Evolutionary conservation across 2,797 vertebrate genomes (phyloP).

Genomic region (Tachyglossus aculeatus): DNA sequence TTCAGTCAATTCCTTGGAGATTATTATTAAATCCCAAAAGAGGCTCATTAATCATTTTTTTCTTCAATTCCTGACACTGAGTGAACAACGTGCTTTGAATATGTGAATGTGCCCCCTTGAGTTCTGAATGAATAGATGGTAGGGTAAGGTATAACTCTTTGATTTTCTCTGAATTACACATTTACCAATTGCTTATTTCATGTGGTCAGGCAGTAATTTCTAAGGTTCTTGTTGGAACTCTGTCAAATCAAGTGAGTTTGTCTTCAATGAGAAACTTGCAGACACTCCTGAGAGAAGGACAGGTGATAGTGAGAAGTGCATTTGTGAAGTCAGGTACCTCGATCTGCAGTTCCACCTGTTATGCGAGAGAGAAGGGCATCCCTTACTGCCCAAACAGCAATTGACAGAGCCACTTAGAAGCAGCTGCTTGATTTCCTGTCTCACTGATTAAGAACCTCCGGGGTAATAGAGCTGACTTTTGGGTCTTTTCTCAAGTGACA

Average conservation of each 20-base stretch:
- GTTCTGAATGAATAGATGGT: slow-evolving; percentile 21
- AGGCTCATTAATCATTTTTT: slow-evolving; percentile 33
- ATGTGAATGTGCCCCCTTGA: neutral
- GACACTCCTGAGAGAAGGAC: slow-evolving; percentile 5
- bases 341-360: neutral
- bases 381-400: neutral
- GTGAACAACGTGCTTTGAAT: slow-evolving; percentile 30
- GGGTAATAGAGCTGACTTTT: neutral
- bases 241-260: slow-evolving; percentile 49
- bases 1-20: slow-evolving; percentile 16
- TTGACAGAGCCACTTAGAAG: neutral
- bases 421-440: neutral
- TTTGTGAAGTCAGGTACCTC: neutral
- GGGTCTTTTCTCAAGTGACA: slow-evolving; percentile 8
- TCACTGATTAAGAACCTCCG: neutral
- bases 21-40: slow-evolving; percentile 23
- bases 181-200: slow-evolving; percentile 56
- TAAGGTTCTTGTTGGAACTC: slow-evolving; percentile 22
- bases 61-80: slow-evolving; percentile 8
- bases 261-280: slow-evolving; percentile 21
- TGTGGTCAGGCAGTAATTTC: slow-evolving; percentile 29
- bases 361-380: neutral
- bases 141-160: neutral
- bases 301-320: neutral
- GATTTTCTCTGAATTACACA: neutral